A percentile compares a stretch with the other conserved stretches of the same genome.
Evolutionary conservation across 2,113 vertebrate genomes (phyloP).

Genomic region (Microcebus tavaratra): DNA sequence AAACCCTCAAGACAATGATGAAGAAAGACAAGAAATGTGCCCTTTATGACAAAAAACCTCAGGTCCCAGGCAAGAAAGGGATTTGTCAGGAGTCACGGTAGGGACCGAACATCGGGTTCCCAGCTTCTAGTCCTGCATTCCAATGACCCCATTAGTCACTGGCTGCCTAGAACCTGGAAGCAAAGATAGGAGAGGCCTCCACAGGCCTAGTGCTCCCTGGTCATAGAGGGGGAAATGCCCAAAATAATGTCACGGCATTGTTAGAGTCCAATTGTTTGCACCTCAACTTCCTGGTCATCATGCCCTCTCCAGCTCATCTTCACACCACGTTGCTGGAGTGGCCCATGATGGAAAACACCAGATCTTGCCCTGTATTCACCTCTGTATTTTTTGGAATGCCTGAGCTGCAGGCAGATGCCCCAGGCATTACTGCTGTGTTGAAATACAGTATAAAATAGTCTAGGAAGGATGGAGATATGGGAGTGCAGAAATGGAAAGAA

Average conservation of each 20-base stretch:
- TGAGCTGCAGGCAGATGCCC: no score
- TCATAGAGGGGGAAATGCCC: neutral
- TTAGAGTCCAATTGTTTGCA: neutral
- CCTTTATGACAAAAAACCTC: neutral
- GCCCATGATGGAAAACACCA: neutral
- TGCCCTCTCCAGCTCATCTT: neutral
- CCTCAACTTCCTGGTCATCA: neutral
- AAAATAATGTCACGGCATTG: neutral
- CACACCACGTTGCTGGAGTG: neutral
- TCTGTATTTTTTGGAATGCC: neutral
- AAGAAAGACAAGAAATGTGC: neutral
- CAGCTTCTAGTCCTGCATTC: neutral
- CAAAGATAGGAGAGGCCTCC: neutral
- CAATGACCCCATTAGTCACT: neutral
- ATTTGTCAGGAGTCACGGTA: neutral
- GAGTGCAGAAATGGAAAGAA: constrained; percentile 35
- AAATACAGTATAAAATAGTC: neutral
- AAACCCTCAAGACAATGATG: neutral
- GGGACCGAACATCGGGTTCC: neutral
- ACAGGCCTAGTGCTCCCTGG: neutral
- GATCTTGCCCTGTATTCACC: neutral
- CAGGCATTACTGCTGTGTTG: neutral
- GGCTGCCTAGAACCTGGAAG: neutral
- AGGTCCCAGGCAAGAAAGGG: neutral
- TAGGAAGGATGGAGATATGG: no score